Evolutionary conservation across 2,888 invertebrate species (phyloP).

Genomic region (Pseudococcus longispinus): DNA sequence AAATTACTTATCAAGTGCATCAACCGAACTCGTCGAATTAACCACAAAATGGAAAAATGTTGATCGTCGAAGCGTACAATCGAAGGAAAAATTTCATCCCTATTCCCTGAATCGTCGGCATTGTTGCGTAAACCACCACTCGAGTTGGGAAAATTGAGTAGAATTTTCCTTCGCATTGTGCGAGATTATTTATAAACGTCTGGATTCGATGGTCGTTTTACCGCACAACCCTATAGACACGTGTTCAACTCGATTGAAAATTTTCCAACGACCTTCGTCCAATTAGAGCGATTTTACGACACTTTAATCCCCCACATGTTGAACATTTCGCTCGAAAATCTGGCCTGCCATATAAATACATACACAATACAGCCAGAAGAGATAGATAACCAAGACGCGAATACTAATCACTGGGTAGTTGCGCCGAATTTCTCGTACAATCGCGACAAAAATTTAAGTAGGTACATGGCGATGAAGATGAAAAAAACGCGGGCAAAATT

Average conservation of each 20-base stretch:
- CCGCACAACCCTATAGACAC: neutral
- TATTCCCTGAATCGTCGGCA: too few species aligned
- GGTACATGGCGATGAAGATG: neutral
- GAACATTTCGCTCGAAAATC: neutral
- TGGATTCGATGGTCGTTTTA: neutral
- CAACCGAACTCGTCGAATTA: neutral
- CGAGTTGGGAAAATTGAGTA: too few species aligned
- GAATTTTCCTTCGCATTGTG: neutral
- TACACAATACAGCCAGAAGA: neutral
- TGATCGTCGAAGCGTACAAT: neutral
- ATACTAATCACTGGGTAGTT: neutral
- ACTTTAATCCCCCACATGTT: neutral
- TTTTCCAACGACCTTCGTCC: constrained; percentile 23
- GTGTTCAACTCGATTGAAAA: neutral
- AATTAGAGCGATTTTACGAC: neutral
- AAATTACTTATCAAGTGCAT: neutral
- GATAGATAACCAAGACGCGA: neutral
- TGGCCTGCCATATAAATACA: neutral
- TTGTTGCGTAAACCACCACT: too few species aligned
- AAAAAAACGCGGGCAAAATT: constrained; percentile 10
- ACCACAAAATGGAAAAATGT: neutral
- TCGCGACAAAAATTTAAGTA: neutral
- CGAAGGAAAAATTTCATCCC: neutral
- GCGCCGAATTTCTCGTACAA: neutral
- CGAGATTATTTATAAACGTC: neutral